Evolutionary conservation across 2,113 vertebrate species (phyloP), one percentile per base, ranked within the genome.

Genomic region (Phalacrocorax aristotelis): DNA sequence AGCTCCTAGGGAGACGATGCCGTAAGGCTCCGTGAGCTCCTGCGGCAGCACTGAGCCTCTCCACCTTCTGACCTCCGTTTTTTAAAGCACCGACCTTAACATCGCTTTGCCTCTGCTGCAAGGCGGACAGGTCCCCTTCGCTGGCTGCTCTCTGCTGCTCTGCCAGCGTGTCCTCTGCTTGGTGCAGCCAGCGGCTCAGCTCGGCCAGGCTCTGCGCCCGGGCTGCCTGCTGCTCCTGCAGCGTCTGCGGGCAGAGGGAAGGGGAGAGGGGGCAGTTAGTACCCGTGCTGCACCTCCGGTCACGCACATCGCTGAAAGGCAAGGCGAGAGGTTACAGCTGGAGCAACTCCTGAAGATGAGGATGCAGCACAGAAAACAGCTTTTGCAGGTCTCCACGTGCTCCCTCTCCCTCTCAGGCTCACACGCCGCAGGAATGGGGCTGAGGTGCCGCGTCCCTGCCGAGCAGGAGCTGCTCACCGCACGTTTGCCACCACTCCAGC

Each of bases 201-300:
- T 98, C 98, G 14, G 99, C 99, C 80, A 99, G 96, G 94, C 99
- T 99, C 97, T 97, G 98, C 7, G 98, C 98, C 86, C 98, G 99
- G 69, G 98, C 98, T 20, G 98, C 98, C 96, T 99, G 99, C 88
- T 99, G 99, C 97, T 99, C 99, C 93, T 99, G 99, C 57, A 99
- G 98, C 9, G 99, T 99, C 99, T 99, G 97, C 11, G 93, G 91
- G 93, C 94, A 97, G 96, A 93, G 93, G 11, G 78, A 51, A 70
- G 65, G 87, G 93, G 61, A 94, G 40, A 97, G 75, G 72, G 95
- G 36, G 95, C 17, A 60, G 87, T 98, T 42, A 97, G 52, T 3
- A 14, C 13, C 12, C 1, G 30, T 7, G 36, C 85, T 13, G 40
- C 57, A 19, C 65, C 36, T 21, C 32, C 0, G 13, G 36, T 26